phyloP scores from a whole-genome alignment of 2,113 vertebrate genomes.

The Ceyx margarethae region DNA sequence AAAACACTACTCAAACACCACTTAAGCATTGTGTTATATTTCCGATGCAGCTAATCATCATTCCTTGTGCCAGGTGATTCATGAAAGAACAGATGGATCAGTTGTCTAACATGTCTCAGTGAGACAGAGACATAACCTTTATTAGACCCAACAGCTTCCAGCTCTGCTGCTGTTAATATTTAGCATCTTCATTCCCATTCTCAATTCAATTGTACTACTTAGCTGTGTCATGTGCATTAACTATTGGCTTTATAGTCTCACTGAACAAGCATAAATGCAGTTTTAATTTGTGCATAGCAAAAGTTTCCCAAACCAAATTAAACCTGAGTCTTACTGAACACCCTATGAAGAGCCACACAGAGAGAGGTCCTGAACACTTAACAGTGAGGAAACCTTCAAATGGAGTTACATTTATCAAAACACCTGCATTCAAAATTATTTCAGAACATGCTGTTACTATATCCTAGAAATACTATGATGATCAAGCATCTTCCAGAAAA shows the following conservation, averaged over 20 bases:
- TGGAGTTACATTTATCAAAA: not conserved
- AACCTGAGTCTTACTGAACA: not conserved
- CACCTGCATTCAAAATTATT: not conserved
- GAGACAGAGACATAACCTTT: not conserved
- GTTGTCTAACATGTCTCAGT: not conserved
- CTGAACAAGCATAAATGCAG: not conserved
- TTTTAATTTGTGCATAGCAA: not conserved
- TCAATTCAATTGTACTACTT: not conserved
- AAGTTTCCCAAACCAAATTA: not conserved
- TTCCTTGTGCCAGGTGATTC: not conserved
- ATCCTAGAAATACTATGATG: not conserved
- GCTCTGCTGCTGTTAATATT: not conserved
- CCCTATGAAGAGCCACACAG: rapidly evolving
- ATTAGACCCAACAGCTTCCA: not conserved
- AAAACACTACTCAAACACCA: not conserved
- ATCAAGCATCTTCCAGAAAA: not conserved
- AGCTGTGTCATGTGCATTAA: not conserved
- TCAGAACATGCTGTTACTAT: not conserved
- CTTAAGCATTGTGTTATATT: not conserved
- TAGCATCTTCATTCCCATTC: not conserved
- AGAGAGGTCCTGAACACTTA: not conserved
- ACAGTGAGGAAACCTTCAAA: not conserved
- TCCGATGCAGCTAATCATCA: not conserved
- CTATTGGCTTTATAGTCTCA: not conserved
- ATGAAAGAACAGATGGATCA: not conserved